A percentile compares a stretch with the other conserved stretches of the same genome.
These are phyloP conservation scores for Daboia siamensis DNA, from an alignment of 2,113 vertebrate genomes.

Conservation along the genomic window DNA sequence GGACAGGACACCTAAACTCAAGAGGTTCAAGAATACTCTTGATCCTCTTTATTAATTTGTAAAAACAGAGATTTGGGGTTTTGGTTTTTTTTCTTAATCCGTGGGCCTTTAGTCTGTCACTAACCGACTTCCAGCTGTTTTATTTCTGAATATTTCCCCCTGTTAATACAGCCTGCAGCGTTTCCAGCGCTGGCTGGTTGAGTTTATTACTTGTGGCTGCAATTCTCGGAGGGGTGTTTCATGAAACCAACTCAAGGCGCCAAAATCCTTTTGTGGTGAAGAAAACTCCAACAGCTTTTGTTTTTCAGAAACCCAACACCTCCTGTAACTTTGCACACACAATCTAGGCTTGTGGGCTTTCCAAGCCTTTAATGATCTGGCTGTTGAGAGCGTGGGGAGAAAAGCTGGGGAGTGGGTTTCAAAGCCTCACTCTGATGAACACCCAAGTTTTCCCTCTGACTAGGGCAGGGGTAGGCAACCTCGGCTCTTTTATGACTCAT, in stretches of 20 bases:
- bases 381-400: slow-evolving; percentile 34
- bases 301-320: slow-evolving; percentile 34
- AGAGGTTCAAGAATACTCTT: background rate
- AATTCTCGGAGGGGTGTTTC: slow-evolving; percentile 7
- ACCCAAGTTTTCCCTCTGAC: background rate
- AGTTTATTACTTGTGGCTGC: slow-evolving; percentile 2
- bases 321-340: slow-evolving; percentile 1
- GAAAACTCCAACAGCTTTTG: slow-evolving; percentile 22
- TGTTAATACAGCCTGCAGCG: background rate
- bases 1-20: background rate
- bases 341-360: background rate
- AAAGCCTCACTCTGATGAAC: slow-evolving; percentile 32
- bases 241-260: slow-evolving; percentile 10
- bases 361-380: slow-evolving; percentile 33
- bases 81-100: background rate
- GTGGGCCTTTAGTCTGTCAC: background rate
- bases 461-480: background rate
- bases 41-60: background rate
- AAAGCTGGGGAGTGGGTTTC: slow-evolving; percentile 6
- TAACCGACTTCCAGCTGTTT: background rate
- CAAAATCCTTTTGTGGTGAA: slow-evolving; percentile 42
- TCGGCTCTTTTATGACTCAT: no score
- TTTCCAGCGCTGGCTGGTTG: slow-evolving; percentile 15
- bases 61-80: background rate
- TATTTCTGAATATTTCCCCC: background rate